Percentiles rank a stretch among this genome's conserved stretches.
phyloP scores from a whole-genome alignment of 2,888 invertebrate species.

The Chloromyia formosa region DNA sequence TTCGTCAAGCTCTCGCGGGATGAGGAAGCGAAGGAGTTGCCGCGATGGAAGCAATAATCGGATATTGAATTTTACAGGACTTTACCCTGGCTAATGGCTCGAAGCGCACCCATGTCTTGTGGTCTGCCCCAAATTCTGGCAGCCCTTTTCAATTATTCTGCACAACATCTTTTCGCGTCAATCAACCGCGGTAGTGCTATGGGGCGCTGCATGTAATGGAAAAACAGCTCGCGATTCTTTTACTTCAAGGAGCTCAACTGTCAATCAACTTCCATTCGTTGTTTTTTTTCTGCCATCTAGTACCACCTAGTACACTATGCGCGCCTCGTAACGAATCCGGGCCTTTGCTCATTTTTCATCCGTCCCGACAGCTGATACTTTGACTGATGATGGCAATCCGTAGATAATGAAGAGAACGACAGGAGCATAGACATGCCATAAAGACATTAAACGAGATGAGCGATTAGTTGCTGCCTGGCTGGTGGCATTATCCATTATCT shows the following conservation, averaged over 20 bases:
- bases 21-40: not conserved
- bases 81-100: not conserved
- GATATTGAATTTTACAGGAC: not conserved
- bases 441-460: constrained; percentile 47
- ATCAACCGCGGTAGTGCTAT: not conserved
- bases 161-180: not conserved
- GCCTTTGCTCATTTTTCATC: constrained; percentile 34
- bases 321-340: not conserved
- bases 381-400: constrained; percentile 47
- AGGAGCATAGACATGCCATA: constrained; percentile 48
- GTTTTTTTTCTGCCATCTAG: constrained; percentile 24
- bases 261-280: constrained; percentile 45
- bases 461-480: constrained; percentile 42
- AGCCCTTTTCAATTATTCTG: not conserved
- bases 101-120: not conserved
- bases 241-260: constrained; percentile 16
- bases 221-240: constrained; percentile 2
- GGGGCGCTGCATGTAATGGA: constrained; percentile 3
- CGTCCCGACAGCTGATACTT: constrained; percentile 47
- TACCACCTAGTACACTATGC: not conserved
- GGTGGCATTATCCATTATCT: constrained; percentile 34
- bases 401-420: constrained; percentile 48
- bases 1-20: not conserved
- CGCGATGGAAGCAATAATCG: not conserved
- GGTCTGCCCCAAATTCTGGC: not conserved